A percentile compares a stretch with the other conserved stretches of the same genome.
These are phyloP conservation scores for Chrysaora quinquecirrha DNA, from an alignment of 30 jellyfish, hydroid and myxozoan genomes.

Conservation along the genomic window DNA sequence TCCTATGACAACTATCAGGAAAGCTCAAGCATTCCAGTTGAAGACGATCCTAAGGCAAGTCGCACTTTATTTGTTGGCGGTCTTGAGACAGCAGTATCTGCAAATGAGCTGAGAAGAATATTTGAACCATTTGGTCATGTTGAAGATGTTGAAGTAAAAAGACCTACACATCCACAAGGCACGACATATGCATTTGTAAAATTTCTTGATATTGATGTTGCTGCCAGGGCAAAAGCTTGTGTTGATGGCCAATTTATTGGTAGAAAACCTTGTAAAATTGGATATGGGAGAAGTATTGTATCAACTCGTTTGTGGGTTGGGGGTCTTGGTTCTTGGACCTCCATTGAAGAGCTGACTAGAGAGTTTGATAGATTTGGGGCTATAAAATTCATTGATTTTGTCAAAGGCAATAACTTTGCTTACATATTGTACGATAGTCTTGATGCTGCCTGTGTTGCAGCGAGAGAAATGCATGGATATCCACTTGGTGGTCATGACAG, in stretches of 20 bases:
- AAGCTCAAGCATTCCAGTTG: conserved; percentile 61
- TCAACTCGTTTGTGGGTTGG: conserved; percentile 98
- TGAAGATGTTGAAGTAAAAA: conserved; percentile 96
- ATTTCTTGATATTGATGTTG: conserved; percentile 85
- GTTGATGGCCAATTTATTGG: conserved; percentile 87
- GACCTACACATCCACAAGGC: conserved; percentile 94
- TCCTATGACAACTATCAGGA: conserved; percentile 56
- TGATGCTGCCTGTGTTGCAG: conserved; percentile 98
- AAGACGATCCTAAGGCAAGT: conserved; percentile 94
- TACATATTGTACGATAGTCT: conserved; percentile 88
- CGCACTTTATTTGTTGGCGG: conserved; percentile 97
- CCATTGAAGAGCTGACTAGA: conserved; percentile 87
- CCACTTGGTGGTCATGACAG: conserved; percentile 95
- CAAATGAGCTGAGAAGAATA: conserved; percentile 78
- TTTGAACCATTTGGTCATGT: conserved; percentile 91
- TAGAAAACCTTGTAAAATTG: conserved; percentile 88
- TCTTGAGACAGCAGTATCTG: conserved; percentile 74
- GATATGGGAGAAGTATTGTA: conserved; percentile 94
- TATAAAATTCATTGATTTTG: conserved; percentile 78
- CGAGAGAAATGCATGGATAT: conserved; percentile 96
- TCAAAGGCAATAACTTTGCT: conserved; percentile 85
- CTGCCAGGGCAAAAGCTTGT: conserved; percentile 87
- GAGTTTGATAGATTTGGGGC: conserved; percentile 99
- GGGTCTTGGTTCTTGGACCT: conserved; percentile 95
- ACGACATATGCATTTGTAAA: conserved; percentile 94